These are phyloP conservation scores for Dendroctonus valens DNA, from an alignment of 1,140 invertebrate species.

Conservation along the genomic window DNA sequence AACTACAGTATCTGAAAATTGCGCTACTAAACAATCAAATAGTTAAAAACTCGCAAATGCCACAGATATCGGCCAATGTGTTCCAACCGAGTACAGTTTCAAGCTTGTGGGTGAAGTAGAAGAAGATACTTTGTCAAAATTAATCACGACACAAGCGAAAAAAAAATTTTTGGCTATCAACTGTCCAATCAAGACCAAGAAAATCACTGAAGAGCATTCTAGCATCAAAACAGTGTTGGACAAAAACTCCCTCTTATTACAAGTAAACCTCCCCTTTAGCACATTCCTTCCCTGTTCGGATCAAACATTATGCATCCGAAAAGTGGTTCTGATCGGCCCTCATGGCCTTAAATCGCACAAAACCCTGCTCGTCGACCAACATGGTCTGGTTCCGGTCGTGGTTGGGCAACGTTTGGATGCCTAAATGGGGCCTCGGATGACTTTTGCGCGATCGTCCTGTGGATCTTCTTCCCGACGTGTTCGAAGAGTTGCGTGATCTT, in stretches of 20 bases:
- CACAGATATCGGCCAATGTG: no score
- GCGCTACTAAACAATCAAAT: no score
- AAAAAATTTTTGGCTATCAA: no score
- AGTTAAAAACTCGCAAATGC: no score
- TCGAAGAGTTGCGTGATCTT: conserved; percentile 47
- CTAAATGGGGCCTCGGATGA: conserved; percentile 43
- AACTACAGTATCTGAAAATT: no score
- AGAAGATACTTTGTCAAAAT: no score
- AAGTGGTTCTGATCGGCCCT: conserved; percentile 47
- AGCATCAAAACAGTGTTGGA: neutral
- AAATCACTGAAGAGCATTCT: conserved; percentile 6
- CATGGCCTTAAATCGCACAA: conserved; percentile 70
- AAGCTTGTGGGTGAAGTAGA: no score
- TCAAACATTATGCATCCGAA: conserved; percentile 46
- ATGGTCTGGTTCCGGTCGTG: conserved; percentile 55
- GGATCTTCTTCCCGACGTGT: conserved; percentile 47
- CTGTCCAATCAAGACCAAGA: neutral
- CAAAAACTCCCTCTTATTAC: conserved; percentile 23
- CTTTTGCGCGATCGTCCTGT: conserved; percentile 43
- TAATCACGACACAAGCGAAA: no score
- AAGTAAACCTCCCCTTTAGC: conserved; percentile 37
- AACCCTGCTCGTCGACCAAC: conserved; percentile 82
- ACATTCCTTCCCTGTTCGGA: conserved; percentile 36
- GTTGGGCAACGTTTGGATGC: conserved; percentile 48
- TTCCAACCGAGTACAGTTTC: no score